A percentile compares a stretch with the other conserved stretches of the same genome.
Conservation (phyloP, 2,113 vertebrate species). For the Thinocorus orbignyianus region DNA sequence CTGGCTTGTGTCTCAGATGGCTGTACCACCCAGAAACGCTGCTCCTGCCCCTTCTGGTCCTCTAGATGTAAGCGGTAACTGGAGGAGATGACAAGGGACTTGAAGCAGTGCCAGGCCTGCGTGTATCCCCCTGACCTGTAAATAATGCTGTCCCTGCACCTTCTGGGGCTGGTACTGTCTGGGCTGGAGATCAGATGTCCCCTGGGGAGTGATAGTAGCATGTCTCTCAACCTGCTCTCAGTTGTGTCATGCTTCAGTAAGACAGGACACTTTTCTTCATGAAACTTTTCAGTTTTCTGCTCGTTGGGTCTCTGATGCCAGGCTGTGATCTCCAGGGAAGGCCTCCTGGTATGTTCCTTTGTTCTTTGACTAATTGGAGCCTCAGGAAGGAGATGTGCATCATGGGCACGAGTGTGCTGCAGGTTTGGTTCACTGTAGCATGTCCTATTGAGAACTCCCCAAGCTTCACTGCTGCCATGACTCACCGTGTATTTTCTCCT, state of each 20-base stretch:
- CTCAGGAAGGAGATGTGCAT: constrained; percentile 9
- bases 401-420: accelerated
- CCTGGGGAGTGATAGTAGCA: background rate
- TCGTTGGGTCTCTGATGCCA: background rate
- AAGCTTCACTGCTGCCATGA: background rate
- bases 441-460: background rate
- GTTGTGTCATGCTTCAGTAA: background rate
- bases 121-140: background rate
- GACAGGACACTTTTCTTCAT: background rate
- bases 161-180: background rate
- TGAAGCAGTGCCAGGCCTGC: background rate
- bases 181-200: background rate
- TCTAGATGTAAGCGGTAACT: background rate
- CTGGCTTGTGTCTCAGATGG: no score
- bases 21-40: background rate
- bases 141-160: background rate
- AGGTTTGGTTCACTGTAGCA: background rate
- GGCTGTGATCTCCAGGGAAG: background rate
- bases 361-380: background rate
- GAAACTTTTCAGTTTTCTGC: background rate
- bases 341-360: background rate
- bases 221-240: background rate
- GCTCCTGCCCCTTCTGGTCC: background rate
- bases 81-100: background rate
- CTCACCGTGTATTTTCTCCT: background rate